Base-by-base conservation (phyloP, 1,140 invertebrate genomes). In the Nylanderia fulva region DNA sequence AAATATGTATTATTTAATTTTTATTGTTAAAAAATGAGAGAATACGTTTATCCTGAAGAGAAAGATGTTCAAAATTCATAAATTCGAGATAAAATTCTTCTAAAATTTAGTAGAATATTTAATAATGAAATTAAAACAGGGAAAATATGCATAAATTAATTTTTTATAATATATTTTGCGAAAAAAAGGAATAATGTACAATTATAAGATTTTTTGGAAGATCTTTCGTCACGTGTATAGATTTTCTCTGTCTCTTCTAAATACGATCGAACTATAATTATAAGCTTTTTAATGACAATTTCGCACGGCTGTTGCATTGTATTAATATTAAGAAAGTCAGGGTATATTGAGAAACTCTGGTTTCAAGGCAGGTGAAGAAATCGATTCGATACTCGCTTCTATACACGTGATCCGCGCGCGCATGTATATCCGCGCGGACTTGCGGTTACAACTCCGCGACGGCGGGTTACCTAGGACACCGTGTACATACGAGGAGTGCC, bases 381-480 rank as follows among this genome's bases (percentile, higher is more conserved):
- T 91, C 90, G 90, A 91, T 91, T 85, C 63, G 36, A 87, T 42
- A 82, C 71, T 85, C 66, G 60, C 54, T 15, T n/a, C 24, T 52
- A 58, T 48, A 71, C 52, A 79, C 29, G 71, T 71, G 77, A 82
- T 80, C 66, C 72, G 64, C 77, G 58, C 52, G 27, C 60, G 56
- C 52, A 63, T 15, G 42, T 54, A 39, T 48, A 39, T 48, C 33
- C 7, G 9, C 27, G 39, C 54, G 52, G 11, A 18, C 42, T 42
- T 9, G 15, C 74, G 56, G 42, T 13, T 45, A 33, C 52, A 71
- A 24, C 4, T 11, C 24, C 24, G 18, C 42, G 52, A 39, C 24
- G 21, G 9, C 58, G 74, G 82, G 86, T 90, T 88, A 89, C 88
- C 89, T 87, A 86, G 88, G 89, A 90, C 88, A 89, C 88, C 86